Base-by-base conservation (phyloP, 2,888 invertebrate species). In the Polyommatus icarus region DNA sequence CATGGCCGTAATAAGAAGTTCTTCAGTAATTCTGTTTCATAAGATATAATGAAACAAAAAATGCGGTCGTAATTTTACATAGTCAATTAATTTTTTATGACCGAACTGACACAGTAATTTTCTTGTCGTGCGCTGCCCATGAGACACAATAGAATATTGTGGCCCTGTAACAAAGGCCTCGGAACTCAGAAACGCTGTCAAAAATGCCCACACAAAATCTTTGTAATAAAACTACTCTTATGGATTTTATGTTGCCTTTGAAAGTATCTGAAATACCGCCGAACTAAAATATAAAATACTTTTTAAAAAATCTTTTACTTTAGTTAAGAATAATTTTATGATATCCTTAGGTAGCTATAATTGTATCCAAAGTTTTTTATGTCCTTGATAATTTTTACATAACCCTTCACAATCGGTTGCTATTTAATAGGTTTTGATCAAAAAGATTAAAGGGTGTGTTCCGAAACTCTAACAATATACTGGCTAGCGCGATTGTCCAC, bases 1-100 rank as follows among this genome's bases (percentile, higher is more conserved):
- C 15, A 54, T 15, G 18, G 54, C 54, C 18, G 5, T 54, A 54
- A 54, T 54, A 54, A 54, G 46, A 46, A 54, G 54, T 54, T 8
- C 10, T 12, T 12, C 3, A 10, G 4, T 24, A 0, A 61, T 61
- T 61, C 8, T 61, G 59, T 29, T 61, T 76, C 67, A 67, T 32
- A 15, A 36, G 12, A 46, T 76, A 20, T 50, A 40, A 18, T 75
- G 7, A 8, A 18, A 75, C 29, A 50, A 40, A 75, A 40, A 75
- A 24, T 24, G 46, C 75, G 24, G 29, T 32, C 67, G 67, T 67
- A 67, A 67, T 29, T 67, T 67, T 32, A 67, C 67, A 67, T 67
- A 67, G 67, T 67, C 67, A 67, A 32, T 67, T 67, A 67, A 32
- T 67, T 67, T 67, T 67, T 67, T 67, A 67, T 29, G 67, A 67